Evolutionary conservation across 2,888 invertebrate species (phyloP).

Genomic region (Adelognathus sp.): DNA sequence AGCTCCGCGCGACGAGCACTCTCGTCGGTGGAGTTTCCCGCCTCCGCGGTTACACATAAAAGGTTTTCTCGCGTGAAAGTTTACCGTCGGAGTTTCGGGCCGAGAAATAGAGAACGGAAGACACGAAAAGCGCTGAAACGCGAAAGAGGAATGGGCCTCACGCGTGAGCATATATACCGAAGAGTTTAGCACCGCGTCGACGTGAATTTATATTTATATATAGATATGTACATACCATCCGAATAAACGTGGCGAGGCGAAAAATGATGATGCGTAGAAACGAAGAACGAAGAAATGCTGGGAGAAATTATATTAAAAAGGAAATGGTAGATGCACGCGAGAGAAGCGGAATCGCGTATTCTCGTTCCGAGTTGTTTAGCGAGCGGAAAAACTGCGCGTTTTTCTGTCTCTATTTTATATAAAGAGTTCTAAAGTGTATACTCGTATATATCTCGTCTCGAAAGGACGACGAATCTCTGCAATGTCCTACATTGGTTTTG

Average conservation of each 20-base stretch:
- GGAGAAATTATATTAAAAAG: slow-evolving; percentile 38
- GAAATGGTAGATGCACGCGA: slow-evolving; percentile 20
- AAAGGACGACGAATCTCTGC: not conserved
- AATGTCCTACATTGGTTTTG: too few relatives aligned
- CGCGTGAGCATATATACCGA: not conserved
- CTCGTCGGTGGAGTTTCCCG: not conserved
- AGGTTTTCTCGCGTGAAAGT: slow-evolving; percentile 21
- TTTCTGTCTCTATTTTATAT: not conserved
- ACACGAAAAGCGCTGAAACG: not conserved
- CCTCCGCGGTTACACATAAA: slow-evolving; percentile 9
- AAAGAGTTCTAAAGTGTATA: not conserved
- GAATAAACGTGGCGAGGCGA: not conserved
- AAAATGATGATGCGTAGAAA: slow-evolving; percentile 33
- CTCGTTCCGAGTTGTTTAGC: not conserved
- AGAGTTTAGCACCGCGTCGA: not conserved
- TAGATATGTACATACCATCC: too few relatives aligned
- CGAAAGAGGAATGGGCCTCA: not conserved
- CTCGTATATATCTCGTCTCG: not conserved
- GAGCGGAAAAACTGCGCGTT: not conserved
- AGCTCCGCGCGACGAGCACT: not conserved
- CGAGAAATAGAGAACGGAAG: slow-evolving; percentile 12
- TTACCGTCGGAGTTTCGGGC: slow-evolving; percentile 15
- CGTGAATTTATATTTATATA: not conserved
- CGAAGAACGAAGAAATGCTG: slow-evolving; percentile 20
- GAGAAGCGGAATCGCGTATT: slow-evolving; percentile 7